Base-by-base conservation (phyloP, 1,140 invertebrate species). In the Centruroides vittatus region DNA sequence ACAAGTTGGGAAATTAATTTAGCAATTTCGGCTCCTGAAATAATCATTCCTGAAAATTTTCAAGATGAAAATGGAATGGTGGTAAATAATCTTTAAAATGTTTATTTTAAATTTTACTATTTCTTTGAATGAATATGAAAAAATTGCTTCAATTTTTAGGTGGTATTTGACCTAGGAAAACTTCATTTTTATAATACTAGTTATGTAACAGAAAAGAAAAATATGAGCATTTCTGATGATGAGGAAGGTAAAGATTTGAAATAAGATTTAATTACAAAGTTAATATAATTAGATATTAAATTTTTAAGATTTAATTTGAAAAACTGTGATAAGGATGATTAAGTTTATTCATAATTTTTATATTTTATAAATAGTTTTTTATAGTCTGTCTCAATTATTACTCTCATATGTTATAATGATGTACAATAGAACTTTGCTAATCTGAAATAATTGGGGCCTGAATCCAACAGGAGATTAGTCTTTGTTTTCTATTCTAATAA, bases 21-120 rank as follows among this genome's bases (percentile, higher is more conserved):
- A 58, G 89, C 95, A 71, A 91, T 97, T 57, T 89, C 87, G 34
- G 91, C 93, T 4, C 93, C 93, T 6, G 89, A 94, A 70, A 90
- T 97, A 59, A 81, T 95, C 65, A 72, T 81, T 49, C 78, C 79
- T n/a, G 89, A 94, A 72, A 83, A 88, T 67, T 87, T 93, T 69
- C 78, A 75, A 47, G 84, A 89, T 69, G 77, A 80, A 35, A 87
- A 88, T 70, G 85, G 88, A 0, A 78, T 83, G 0, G 82, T 95
- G 57, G 82, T 93, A 51, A 80, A 91, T 11, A 55, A 35, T 46
- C 23, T 23, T 23, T 23, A 23, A 23, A 23, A 23, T 23, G 23
- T 23, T 23, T 23, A 23, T 23, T 23, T 23, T 23, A 2, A 23
- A 23, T 23, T 23, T 23, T 23, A 23, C 0, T 23, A 23, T 23